These are phyloP conservation scores for Lamellibrachia luymesi DNA, from an alignment of 1,140 invertebrate species.

Conservation along the genomic window DNA sequence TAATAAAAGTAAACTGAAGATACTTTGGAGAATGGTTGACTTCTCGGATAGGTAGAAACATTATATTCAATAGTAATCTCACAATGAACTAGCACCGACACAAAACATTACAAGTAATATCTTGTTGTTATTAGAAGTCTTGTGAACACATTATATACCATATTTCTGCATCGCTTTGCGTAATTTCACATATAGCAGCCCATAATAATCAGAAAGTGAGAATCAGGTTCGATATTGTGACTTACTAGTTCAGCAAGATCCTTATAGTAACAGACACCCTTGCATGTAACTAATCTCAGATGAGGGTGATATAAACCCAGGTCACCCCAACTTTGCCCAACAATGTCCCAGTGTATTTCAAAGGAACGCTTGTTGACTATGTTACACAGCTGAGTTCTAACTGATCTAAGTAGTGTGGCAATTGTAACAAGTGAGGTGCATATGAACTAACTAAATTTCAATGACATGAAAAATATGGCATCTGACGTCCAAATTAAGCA, in stretches of 20 bases:
- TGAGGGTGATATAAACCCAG: not conserved
- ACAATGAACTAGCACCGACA: too few species aligned
- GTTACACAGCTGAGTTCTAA: not conserved
- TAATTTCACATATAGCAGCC: too few species aligned
- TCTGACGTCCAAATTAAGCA: not conserved
- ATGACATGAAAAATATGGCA: not conserved
- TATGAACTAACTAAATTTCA: not conserved
- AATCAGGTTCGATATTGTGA: too few species aligned
- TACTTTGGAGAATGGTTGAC: not conserved
- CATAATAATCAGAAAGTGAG: too few species aligned
- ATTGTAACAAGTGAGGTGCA: not conserved
- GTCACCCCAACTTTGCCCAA: not conserved
- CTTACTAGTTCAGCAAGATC: too few species aligned
- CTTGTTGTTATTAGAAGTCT: too few species aligned
- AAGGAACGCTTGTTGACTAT: not conserved
- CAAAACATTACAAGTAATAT: too few species aligned
- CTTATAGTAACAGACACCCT: not conserved
- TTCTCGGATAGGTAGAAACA: too few species aligned
- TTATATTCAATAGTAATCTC: too few species aligned
- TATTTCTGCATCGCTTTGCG: too few species aligned
- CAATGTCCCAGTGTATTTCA: not conserved
- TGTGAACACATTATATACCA: too few species aligned
- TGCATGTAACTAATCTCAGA: slow-evolving; percentile 1
- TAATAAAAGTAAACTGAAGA: not conserved
- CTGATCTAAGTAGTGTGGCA: not conserved